phyloP scores from a whole-genome alignment of 2,888 invertebrate genomes.

The Polydesmus complanatus region DNA sequence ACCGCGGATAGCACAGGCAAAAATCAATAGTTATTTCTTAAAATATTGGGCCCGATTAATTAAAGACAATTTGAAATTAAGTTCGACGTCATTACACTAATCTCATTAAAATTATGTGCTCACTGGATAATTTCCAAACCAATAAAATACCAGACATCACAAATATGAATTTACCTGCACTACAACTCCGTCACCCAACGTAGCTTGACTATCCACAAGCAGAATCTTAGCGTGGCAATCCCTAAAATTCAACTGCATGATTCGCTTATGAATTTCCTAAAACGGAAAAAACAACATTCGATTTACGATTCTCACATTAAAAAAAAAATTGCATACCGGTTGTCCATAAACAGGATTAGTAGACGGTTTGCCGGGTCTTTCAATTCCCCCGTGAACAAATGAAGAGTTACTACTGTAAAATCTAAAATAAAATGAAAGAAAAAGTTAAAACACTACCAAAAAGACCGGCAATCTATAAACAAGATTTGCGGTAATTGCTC shows the following conservation, averaged over 20 bases:
- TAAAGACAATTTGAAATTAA: too few relatives aligned
- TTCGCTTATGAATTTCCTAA: constrained; percentile 84
- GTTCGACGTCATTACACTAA: too few relatives aligned
- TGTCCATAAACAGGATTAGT: constrained; percentile 34
- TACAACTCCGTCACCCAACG: constrained; percentile 84
- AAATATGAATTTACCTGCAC: constrained; percentile 77
- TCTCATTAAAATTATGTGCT: too few relatives aligned
- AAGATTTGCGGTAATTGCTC: background rate
- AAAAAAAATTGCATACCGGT: constrained; percentile 25
- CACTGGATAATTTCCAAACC: too few relatives aligned
- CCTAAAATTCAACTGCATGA: constrained; percentile 84
- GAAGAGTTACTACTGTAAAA: constrained; percentile 94
- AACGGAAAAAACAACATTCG: background rate
- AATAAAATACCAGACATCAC: too few relatives aligned
- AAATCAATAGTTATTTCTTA: too few relatives aligned
- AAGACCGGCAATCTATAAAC: background rate
- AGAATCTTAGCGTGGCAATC: constrained; percentile 97
- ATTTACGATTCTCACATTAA: background rate
- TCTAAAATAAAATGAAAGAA: constrained; percentile 46
- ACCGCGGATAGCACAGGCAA: too few relatives aligned
- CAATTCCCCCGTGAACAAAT: constrained; percentile 86
- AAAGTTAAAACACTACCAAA: background rate
- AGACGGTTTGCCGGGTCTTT: constrained; percentile 57
- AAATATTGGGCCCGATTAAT: too few relatives aligned
- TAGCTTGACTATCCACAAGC: constrained; percentile 90